Conservation (phyloP, 2,888 invertebrate genomes). For the Didymodactylos carnosus region DNA sequence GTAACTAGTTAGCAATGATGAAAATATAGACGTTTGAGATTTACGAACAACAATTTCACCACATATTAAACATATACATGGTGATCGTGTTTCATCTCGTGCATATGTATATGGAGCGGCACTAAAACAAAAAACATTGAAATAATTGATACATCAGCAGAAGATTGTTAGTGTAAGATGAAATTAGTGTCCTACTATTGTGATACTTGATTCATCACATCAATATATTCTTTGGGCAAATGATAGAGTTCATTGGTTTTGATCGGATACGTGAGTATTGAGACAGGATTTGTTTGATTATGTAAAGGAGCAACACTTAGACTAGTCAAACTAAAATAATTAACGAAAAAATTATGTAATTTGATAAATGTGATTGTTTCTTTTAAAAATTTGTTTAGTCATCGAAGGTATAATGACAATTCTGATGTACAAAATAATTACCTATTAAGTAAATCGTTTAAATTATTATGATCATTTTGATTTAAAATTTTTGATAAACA, state of each 20-base stretch:
- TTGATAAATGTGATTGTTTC: too few relatives aligned
- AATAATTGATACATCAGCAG: neutral
- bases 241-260: constrained; percentile 44
- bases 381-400: too few relatives aligned
- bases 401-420: too few relatives aligned
- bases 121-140: neutral
- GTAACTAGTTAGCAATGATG: too few relatives aligned
- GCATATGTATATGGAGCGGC: neutral
- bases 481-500: constrained; percentile 23
- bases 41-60: neutral
- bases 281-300: too few relatives aligned
- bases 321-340: too few relatives aligned
- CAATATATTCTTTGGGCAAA: constrained; percentile 78
- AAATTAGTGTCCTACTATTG: too few relatives aligned
- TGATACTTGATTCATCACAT: constrained; percentile 79
- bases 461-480: constrained; percentile 20
- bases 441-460: constrained; percentile 21
- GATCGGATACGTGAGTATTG: too few relatives aligned
- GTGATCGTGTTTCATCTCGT: neutral
- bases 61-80: neutral
- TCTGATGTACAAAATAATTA: neutral
- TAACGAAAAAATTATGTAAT: too few relatives aligned
- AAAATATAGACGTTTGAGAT: too few relatives aligned
- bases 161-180: too few relatives aligned
- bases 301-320: too few relatives aligned